Conservation (phyloP, 2,888 invertebrate genomes). For the Diarsia dahlii region DNA sequence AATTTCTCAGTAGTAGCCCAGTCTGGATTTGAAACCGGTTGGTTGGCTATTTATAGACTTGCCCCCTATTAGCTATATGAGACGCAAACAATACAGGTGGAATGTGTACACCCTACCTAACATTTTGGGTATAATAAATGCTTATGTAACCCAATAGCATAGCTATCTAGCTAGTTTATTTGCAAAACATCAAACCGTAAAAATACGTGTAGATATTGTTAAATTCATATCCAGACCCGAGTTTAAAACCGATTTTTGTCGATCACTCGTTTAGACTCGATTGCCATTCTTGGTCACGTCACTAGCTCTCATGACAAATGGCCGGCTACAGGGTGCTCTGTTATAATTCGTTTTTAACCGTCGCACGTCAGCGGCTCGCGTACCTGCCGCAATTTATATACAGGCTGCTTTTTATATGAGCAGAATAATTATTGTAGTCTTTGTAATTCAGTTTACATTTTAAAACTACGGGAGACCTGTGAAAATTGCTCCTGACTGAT, state of each 20-base stretch:
- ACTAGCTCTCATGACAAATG: constrained; percentile 83
- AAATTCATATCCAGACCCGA: constrained; percentile 1
- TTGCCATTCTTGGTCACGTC: constrained; percentile 46
- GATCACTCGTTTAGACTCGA: constrained; percentile 36
- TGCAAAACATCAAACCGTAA: background rate
- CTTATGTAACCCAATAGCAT: background rate
- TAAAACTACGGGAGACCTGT: background rate
- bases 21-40: background rate
- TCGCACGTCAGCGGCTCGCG: constrained; percentile 83
- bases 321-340: constrained; percentile 83
- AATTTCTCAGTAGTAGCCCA: background rate
- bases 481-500: background rate
- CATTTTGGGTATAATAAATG: no score
- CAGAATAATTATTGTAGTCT: background rate
- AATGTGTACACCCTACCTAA: background rate
- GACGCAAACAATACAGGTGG: background rate
- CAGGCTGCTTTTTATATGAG: constrained; percentile 61
- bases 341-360: constrained; percentile 89
- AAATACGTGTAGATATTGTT: background rate
- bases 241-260: constrained; percentile 19
- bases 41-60: background rate
- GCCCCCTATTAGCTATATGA: background rate
- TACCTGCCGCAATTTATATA: constrained; percentile 76
- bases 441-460: background rate
- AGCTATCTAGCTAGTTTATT: background rate